A percentile compares a stretch with the other conserved stretches of the same genome.
phyloP scores from a whole-genome alignment of 2,888 invertebrate species.

The Rosalia funebris region DNA sequence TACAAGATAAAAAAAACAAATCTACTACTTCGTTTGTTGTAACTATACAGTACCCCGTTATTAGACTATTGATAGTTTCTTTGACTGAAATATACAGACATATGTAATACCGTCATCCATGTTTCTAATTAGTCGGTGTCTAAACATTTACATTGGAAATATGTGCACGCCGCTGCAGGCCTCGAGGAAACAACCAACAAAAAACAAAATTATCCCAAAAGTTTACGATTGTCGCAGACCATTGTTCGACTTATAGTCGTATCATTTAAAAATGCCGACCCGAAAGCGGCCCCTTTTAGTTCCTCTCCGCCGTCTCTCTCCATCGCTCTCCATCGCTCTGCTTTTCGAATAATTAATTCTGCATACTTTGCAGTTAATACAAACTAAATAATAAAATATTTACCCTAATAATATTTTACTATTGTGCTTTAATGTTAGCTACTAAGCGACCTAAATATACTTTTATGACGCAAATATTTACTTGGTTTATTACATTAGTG shows the following conservation, averaged over 20 bases:
- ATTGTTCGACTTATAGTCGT: constrained; percentile 20
- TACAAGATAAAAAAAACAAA: too few relatives aligned
- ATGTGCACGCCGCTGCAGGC: constrained; percentile 8
- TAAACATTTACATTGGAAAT: too few relatives aligned
- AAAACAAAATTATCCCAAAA: constrained; percentile 20
- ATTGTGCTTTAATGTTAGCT: constrained; percentile 12
- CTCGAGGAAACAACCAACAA: constrained; percentile 5
- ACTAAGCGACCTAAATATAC: constrained; percentile 12
- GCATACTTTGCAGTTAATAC: constrained; percentile 15
- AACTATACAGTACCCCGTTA: too few relatives aligned
- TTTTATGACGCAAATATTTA: constrained; percentile 22
- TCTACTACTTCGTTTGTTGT: too few relatives aligned
- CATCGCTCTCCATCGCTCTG: not conserved
- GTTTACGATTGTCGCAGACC: constrained; percentile 25
- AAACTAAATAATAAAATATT: constrained; percentile 21
- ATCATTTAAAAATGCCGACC: constrained; percentile 21
- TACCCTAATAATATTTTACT: constrained; percentile 20
- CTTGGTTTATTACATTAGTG: constrained; percentile 2
- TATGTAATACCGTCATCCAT: too few relatives aligned
- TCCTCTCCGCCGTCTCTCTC: not conserved
- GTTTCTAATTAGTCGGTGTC: too few relatives aligned
- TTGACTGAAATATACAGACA: too few relatives aligned
- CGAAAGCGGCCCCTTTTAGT: constrained; percentile 21
- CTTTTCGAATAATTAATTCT: constrained; percentile 15
- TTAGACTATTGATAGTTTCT: too few relatives aligned